Percentiles rank a stretch among this genome's conserved stretches.
Conservation (phyloP, 2,113 vertebrate genomes). For the Nanorana parkeri region DNA sequence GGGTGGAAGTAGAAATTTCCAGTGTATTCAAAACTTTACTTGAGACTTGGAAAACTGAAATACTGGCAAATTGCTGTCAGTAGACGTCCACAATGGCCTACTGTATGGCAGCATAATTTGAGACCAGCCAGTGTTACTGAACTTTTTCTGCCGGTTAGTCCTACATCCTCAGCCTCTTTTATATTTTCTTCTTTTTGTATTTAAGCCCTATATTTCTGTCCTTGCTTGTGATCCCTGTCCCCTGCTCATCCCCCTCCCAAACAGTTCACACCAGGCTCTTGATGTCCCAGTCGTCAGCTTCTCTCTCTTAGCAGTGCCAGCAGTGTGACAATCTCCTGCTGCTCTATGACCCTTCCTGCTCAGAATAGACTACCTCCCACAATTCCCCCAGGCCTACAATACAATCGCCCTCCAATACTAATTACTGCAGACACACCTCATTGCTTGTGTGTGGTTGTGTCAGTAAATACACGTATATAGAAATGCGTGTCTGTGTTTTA, state of each 20-base stretch:
- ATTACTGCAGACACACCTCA: slow-evolving; percentile 34
- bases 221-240: slow-evolving; percentile 4
- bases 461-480: background rate
- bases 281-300: slow-evolving; percentile 47
- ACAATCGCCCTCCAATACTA: slow-evolving; percentile 36
- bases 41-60: no score
- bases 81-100: no score
- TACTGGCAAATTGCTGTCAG: no score
- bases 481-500: background rate
- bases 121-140: no score
- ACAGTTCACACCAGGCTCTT: slow-evolving; percentile 46
- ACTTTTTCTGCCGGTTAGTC: background rate
- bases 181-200: background rate
- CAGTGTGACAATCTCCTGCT: slow-evolving; percentile 56
- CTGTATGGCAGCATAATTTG: no score
- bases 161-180: background rate
- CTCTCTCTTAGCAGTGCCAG: slow-evolving; percentile 45
- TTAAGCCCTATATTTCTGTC: background rate
- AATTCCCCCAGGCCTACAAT: slow-evolving; percentile 44
- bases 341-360: slow-evolving; percentile 56
- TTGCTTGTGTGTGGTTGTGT: slow-evolving; percentile 4
- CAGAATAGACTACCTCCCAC: slow-evolving; percentile 54
- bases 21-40: no score
- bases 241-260: slow-evolving; percentile 22
- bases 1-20: no score